These are phyloP conservation scores for Drosophila ironensis DNA, from an alignment of 1,140 invertebrate species.

Conservation along the genomic window DNA sequence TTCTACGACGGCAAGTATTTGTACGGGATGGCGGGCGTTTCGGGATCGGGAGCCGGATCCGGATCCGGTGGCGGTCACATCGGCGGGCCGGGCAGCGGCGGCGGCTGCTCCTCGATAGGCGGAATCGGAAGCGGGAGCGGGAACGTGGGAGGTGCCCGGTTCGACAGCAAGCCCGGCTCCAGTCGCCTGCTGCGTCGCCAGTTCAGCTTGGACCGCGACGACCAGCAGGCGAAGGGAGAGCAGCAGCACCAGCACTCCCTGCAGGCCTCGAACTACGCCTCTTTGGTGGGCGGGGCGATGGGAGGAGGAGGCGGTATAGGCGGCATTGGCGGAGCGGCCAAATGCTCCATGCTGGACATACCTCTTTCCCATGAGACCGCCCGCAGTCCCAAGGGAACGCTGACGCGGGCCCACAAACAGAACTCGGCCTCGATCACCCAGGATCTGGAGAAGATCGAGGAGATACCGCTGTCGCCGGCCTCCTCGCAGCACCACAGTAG, in stretches of 20 bases:
- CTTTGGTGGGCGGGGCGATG: constrained; percentile 37
- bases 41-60: constrained; percentile 1
- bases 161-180: constrained; percentile 72
- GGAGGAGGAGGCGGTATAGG: neutral
- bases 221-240: constrained; percentile 79
- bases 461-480: constrained; percentile 83
- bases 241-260: constrained; percentile 71
- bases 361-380: constrained; percentile 66
- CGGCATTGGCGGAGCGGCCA: constrained; percentile 3
- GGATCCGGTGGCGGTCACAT: constrained; percentile 17
- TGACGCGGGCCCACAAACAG: constrained; percentile 85
- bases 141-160: constrained; percentile 29
- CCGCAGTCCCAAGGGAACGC: constrained; percentile 70
- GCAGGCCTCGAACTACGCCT: constrained; percentile 59
- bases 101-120: constrained; percentile 40
- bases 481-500: constrained; percentile 77
- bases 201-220: constrained; percentile 87
- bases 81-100: constrained; percentile 30
- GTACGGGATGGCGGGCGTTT: constrained; percentile 46
- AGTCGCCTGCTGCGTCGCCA: constrained; percentile 86
- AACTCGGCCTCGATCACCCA: constrained; percentile 87
- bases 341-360: constrained; percentile 72
- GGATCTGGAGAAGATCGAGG: constrained; percentile 88
- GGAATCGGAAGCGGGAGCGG: constrained; percentile 17
- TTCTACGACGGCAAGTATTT: constrained; percentile 81